phyloP scores from a whole-genome alignment of 2,888 invertebrate genomes.

The Diplolepis rosae region DNA sequence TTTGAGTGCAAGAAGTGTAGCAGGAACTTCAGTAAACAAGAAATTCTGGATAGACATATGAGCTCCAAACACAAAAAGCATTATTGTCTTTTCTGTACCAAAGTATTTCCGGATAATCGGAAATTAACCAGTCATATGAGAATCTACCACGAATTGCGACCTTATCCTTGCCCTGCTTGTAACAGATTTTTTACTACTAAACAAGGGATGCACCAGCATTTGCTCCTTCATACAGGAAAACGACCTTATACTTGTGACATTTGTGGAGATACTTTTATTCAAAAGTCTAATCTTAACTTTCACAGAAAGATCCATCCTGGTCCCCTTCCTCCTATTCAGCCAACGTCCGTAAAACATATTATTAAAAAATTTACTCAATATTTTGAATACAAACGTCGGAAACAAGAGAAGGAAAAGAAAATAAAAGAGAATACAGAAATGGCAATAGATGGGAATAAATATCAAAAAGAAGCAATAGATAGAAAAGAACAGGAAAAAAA shows the following conservation, averaged over 20 bases:
- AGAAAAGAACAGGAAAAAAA: neutral
- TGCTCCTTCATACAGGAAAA: slow-evolving; percentile 70
- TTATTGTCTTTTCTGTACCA: slow-evolving; percentile 69
- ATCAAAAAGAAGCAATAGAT: neutral
- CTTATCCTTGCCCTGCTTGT: slow-evolving; percentile 68
- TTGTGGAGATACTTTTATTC: slow-evolving; percentile 70
- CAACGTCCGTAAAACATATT: slow-evolving; percentile 71
- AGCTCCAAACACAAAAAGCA: slow-evolving; percentile 68
- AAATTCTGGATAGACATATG: slow-evolving; percentile 68
- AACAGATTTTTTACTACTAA: slow-evolving; percentile 67
- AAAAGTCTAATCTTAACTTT: slow-evolving; percentile 70
- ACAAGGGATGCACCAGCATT: slow-evolving; percentile 68
- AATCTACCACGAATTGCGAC: slow-evolving; percentile 69
- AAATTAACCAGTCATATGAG: slow-evolving; percentile 71
- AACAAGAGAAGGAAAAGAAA: neutral
- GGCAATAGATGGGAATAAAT: neutral
- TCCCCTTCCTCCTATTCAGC: slow-evolving; percentile 67
- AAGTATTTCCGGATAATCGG: slow-evolving; percentile 69
- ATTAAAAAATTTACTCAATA: slow-evolving; percentile 68
- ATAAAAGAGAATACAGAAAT: neutral
- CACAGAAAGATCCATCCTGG: slow-evolving; percentile 71
- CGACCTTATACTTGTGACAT: slow-evolving; percentile 70
- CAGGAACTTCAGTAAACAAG: slow-evolving; percentile 61
- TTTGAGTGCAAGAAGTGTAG: slow-evolving; percentile 60
- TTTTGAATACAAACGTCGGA: neutral